Conservation (phyloP, 2,888 invertebrate genomes). For the Epirrhoe tristata region DNA sequence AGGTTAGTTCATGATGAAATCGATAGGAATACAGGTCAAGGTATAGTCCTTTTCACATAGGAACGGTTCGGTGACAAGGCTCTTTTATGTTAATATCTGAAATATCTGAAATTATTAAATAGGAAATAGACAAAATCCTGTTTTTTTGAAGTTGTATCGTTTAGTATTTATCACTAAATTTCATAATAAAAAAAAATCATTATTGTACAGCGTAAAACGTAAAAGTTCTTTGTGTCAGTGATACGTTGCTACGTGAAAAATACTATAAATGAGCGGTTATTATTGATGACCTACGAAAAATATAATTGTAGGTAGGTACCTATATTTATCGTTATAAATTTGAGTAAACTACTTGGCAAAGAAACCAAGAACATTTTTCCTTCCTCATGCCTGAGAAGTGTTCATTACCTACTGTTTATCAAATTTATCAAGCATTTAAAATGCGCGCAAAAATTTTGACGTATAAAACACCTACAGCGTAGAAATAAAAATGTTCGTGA, state of each 20-base stretch:
- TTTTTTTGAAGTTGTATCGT: no score
- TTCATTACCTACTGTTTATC: background rate
- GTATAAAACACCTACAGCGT: slow-evolving; percentile 10
- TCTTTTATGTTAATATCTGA: no score
- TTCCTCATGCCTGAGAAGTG: background rate
- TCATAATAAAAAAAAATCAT: no score
- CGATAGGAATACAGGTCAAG: background rate
- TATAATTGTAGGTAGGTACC: background rate
- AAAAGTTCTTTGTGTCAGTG: no score
- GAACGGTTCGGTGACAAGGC: no score
- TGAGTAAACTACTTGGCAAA: background rate
- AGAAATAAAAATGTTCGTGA: slow-evolving; percentile 29
- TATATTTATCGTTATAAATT: background rate
- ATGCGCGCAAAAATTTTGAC: background rate
- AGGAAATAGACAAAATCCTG: no score
- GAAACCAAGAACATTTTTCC: background rate
- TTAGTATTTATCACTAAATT: no score
- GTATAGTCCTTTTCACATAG: no score
- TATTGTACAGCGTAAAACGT: no score
- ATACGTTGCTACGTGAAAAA: no score
- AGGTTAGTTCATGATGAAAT: background rate
- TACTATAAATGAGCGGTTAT: background rate
- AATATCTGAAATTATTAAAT: no score
- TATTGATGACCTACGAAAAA: background rate
- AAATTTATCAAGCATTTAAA: slow-evolving; percentile 8